Evolutionary conservation across 2,797 vertebrate species (phyloP).

Genomic region (Pseudochirops corinnae): DNA sequence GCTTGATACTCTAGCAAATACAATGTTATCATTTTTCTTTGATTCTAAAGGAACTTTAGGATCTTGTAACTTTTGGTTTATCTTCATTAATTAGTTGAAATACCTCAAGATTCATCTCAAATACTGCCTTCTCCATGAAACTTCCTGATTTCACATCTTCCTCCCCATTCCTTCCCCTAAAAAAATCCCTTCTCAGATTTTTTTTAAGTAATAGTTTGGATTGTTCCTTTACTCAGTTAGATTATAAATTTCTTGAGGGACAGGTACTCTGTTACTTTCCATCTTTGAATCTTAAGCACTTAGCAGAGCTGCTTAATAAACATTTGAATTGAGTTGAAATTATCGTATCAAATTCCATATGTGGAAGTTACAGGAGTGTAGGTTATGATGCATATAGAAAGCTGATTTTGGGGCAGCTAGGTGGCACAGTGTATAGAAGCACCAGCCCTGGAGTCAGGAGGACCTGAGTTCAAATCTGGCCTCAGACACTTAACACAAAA

Average conservation of each 20-base stretch:
- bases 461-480: too few species aligned
- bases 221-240: neutral
- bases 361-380: slow-evolving; percentile 1
- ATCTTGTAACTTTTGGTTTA: neutral
- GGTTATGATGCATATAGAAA: neutral
- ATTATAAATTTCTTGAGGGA: slow-evolving; percentile 6
- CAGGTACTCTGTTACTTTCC: neutral
- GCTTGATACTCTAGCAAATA: neutral
- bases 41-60: neutral
- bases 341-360: neutral
- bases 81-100: neutral
- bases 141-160: neutral
- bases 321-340: neutral
- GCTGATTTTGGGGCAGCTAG: neutral
- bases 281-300: neutral
- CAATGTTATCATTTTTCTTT: neutral
- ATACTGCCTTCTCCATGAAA: neutral
- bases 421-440: too few species aligned
- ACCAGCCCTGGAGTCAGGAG: too few species aligned
- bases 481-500: too few species aligned
- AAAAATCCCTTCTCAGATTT: neutral
- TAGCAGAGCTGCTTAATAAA: neutral
- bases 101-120: neutral
- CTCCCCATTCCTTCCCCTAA: neutral
- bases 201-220: neutral